These are phyloP conservation scores for Neocrepidodera transversa DNA, from an alignment of 2,888 invertebrate genomes.

Conservation along the genomic window DNA sequence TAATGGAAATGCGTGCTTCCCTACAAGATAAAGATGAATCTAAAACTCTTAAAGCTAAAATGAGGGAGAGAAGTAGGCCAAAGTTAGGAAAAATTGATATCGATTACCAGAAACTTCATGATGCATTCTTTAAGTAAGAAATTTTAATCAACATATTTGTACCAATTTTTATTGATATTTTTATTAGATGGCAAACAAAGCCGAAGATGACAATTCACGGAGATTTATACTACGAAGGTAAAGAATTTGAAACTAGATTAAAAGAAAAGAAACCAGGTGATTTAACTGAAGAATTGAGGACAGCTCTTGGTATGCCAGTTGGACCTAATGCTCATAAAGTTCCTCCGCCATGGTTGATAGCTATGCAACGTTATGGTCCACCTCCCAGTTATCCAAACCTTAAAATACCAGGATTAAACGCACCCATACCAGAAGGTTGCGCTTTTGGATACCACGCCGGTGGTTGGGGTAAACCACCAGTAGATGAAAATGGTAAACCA, in stretches of 20 bases:
- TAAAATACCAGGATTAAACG: constrained; percentile 96
- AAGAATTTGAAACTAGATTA: constrained; percentile 96
- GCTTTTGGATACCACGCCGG: constrained; percentile 99
- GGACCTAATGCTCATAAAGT: constrained; percentile 88
- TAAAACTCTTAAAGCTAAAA: constrained; percentile 94
- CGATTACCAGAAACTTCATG: constrained; percentile 98
- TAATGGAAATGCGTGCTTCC: constrained; percentile 99
- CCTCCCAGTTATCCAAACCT: constrained; percentile 99
- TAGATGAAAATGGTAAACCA: constrained; percentile 97
- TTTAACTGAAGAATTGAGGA: constrained; percentile 92
- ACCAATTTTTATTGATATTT: constrained; percentile 13
- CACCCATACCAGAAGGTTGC: constrained; percentile 96
- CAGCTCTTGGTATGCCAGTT: constrained; percentile 98
- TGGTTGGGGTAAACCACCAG: constrained; percentile 99
- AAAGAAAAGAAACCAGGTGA: constrained; percentile 99
- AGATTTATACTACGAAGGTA: constrained; percentile 98
- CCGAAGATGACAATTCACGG: constrained; percentile 99
- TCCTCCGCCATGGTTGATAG: constrained; percentile 96
- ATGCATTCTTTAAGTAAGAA: constrained; percentile 92
- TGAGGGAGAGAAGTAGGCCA: constrained; percentile 95
- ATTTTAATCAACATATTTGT: too few relatives aligned
- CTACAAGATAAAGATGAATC: constrained; percentile 97
- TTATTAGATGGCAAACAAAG: constrained; percentile 97
- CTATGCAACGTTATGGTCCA: constrained; percentile 98
- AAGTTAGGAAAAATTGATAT: constrained; percentile 99